Evolutionary conservation across 2,113 vertebrate species (phyloP), one percentile per base, ranked within the genome.

Genomic region (Neomonachus schauinslandi): DNA sequence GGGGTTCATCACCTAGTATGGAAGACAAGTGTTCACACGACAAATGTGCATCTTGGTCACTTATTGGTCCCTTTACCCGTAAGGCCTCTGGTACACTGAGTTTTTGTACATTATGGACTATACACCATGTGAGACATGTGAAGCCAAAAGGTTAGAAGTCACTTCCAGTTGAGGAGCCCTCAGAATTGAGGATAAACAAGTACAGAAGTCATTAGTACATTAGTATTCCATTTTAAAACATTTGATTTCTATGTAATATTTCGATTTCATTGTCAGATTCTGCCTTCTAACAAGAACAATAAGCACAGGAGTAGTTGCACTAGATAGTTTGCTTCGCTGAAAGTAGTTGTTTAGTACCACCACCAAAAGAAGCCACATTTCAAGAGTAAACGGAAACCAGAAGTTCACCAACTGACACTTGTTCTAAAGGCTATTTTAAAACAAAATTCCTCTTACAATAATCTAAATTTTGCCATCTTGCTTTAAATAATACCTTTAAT

Each of bases 401-500:
- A 84, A 82, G 3, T 95, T 96, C 59, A 86, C 76, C 46, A 95
- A 76, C 71, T 80, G 15, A 31, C 2, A 88, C 71, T 97, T 97
- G 80, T 90, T 39, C 36, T 4, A 6, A 96, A 69, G 3, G 4
- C 0, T 0, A 90, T 94, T 94, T 95, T 42, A 84, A 97, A 81
- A 71, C 93, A 91, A 96, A 95, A 53, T 28, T 80, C 72, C 67
- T 93, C 72, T 94, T 67, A 72, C 7, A 9, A 81, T 57, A 80
- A 90, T 72, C 89, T 95, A 91, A 88, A 53, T 85, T 53, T 84
- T 79, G 18, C 59, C 42, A 49, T 31, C 87, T 91, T 80, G 26
- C 95, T 94, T 97, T 96, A 96, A 95, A 95, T 96, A 96, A 96
- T 90, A 83, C 67, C 74, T 94, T 96, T 96, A 96, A 95, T 97